phyloP scores from a whole-genome alignment of 2,888 invertebrate species.

The Perdita meconis region DNA sequence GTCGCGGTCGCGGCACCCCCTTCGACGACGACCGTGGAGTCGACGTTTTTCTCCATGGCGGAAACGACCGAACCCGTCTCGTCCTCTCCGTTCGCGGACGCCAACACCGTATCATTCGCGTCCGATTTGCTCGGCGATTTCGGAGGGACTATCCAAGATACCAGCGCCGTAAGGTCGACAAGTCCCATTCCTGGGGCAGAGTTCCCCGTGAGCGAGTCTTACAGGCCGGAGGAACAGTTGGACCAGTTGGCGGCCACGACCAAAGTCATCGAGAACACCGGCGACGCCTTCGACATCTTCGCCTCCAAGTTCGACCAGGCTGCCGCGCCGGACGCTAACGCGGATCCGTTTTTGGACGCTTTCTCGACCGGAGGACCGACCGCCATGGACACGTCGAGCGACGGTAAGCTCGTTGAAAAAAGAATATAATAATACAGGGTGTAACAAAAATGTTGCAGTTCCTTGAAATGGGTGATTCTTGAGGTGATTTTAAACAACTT shows the following conservation, averaged over 20 bases:
- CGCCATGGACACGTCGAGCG: slow-evolving; percentile 83
- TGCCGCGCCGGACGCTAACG: slow-evolving; percentile 84
- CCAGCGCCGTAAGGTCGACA: slow-evolving; percentile 59
- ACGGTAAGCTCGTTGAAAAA: too few species aligned
- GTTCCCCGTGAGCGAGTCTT: slow-evolving; percentile 70
- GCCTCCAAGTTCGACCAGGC: slow-evolving; percentile 94
- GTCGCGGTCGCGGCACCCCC: slow-evolving; percentile 80
- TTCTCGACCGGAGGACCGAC: slow-evolving; percentile 84
- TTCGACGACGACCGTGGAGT: slow-evolving; percentile 19
- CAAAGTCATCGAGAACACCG: slow-evolving; percentile 77
- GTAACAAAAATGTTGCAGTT: too few species aligned
- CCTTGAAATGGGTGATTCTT: too few species aligned
- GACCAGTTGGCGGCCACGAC: slow-evolving; percentile 76
- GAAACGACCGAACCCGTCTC: slow-evolving; percentile 62
- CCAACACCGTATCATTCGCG: slow-evolving; percentile 50
- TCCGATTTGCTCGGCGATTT: slow-evolving; percentile 67
- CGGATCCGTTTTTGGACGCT: slow-evolving; percentile 85
- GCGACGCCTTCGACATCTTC: slow-evolving; percentile 93
- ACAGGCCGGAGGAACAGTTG: slow-evolving; percentile 71
- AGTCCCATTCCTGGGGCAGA: slow-evolving; percentile 77
- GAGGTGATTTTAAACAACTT: too few species aligned
- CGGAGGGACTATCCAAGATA: slow-evolving; percentile 44
- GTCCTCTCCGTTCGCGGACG: slow-evolving; percentile 49
- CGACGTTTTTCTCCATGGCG: slow-evolving; percentile 69
- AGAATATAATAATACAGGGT: neutral